Conservation (phyloP, 2,113 vertebrate genomes). For the Oryzias melastigma region DNA sequence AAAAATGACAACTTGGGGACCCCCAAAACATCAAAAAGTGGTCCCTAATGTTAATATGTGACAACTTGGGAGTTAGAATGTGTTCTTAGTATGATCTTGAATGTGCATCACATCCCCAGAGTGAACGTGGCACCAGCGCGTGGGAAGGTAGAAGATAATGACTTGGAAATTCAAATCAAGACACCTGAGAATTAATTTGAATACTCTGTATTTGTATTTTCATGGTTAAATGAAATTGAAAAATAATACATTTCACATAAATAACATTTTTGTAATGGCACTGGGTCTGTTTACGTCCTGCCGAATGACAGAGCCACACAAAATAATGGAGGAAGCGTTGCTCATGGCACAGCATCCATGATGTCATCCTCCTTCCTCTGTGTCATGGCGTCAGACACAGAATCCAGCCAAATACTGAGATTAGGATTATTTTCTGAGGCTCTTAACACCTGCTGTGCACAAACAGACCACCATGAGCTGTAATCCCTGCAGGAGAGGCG, state of each 20-base stretch:
- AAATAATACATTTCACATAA: too few species aligned
- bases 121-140: not conserved
- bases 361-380: slow-evolving; percentile 47
- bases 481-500: slow-evolving; percentile 31
- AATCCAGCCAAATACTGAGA: slow-evolving; percentile 52
- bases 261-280: too few species aligned
- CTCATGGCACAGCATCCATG: slow-evolving; percentile 19
- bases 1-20: too few species aligned
- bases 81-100: too few species aligned
- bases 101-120: too few species aligned
- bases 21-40: too few species aligned
- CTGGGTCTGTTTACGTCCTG: too few species aligned
- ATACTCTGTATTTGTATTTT: slow-evolving; percentile 12
- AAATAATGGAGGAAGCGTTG: not conserved
- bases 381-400: slow-evolving; percentile 48
- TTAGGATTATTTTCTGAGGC: slow-evolving; percentile 65
- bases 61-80: too few species aligned
- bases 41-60: too few species aligned
- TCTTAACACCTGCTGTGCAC: slow-evolving; percentile 54
- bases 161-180: slow-evolving; percentile 29
- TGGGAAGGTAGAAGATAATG: slow-evolving; percentile 20
- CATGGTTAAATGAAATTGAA: too few species aligned
- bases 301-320: too few species aligned
- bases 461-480: slow-evolving; percentile 25
- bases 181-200: slow-evolving; percentile 30